A percentile compares a stretch with the other conserved stretches of the same genome.
Conservation (phyloP, 2,888 invertebrate species). For the Phengaris alcon region DNA sequence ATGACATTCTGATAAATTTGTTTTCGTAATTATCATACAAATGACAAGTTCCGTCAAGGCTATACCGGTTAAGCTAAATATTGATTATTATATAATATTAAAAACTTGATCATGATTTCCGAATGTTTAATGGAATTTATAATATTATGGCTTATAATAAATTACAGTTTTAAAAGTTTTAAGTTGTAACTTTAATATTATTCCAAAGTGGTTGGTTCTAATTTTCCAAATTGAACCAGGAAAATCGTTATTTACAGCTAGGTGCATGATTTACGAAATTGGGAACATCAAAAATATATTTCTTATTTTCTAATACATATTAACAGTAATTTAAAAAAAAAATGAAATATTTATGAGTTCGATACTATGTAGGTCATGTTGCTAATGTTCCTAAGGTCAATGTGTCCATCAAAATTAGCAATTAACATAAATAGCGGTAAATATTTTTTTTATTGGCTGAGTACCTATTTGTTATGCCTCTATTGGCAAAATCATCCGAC, state of each 20-base stretch:
- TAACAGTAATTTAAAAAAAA: not conserved
- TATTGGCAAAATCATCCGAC: not conserved
- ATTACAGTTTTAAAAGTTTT: not conserved
- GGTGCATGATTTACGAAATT: too few relatives aligned
- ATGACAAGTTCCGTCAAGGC: not conserved
- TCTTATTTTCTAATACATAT: not conserved
- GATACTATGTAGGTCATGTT: not conserved
- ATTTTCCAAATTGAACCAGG: not conserved
- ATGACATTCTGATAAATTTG: constrained; percentile 13
- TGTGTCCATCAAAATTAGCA: constrained; percentile 14
- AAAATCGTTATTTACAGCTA: too few relatives aligned
- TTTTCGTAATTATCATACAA: constrained; percentile 15
- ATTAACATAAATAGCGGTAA: constrained; percentile 14
- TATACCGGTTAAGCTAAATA: constrained; percentile 9
- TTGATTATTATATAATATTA: not conserved
- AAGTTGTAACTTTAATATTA: not conserved
- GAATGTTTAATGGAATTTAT: not conserved
- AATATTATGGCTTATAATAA: not conserved
- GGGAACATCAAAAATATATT: too few relatives aligned
- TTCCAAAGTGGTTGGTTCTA: not conserved
- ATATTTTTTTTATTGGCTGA: not conserved
- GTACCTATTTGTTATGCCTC: not conserved
- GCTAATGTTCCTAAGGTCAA: constrained; percentile 1
- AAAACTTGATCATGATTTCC: not conserved
- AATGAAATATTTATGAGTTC: not conserved